phyloP scores from a whole-genome alignment of 2,888 invertebrate genomes.

The Melipona bicolor region DNA sequence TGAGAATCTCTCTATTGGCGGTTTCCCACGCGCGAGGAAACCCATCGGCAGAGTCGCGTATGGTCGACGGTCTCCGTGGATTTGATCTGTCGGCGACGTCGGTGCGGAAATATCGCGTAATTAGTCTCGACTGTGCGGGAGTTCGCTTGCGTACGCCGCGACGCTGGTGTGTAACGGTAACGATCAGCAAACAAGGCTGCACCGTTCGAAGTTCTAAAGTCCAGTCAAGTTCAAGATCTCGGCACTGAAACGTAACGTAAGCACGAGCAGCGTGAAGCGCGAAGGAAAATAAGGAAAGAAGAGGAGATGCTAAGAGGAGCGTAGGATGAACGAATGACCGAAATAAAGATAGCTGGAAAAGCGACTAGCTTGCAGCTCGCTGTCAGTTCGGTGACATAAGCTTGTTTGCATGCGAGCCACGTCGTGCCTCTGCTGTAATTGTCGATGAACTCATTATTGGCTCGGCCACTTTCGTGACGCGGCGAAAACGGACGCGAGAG shows the following conservation, averaged over 20 bases:
- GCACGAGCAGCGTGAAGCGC: neutral
- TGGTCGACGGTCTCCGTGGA: neutral
- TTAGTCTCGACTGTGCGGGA: conserved; percentile 43
- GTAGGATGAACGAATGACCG: conserved; percentile 44
- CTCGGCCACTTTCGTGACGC: conserved; percentile 28
- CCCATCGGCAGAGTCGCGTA: neutral
- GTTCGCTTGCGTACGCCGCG: conserved; percentile 50
- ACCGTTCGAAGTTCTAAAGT: conserved; percentile 23
- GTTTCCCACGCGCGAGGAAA: conserved; percentile 50
- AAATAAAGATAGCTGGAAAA: conserved; percentile 49
- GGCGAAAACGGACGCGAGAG: neutral
- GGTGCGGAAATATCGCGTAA: conserved; percentile 38
- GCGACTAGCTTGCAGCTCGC: neutral
- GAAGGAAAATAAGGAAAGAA: neutral
- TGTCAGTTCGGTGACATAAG: conserved; percentile 58
- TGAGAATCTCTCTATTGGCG: conserved; percentile 45
- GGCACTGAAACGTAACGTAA: neutral
- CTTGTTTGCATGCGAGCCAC: conserved; percentile 48
- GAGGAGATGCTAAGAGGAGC: neutral
- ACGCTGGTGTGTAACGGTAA: conserved; percentile 68
- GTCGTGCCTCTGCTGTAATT: conserved; percentile 29
- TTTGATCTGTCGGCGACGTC: conserved; percentile 12
- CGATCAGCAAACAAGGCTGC: conserved; percentile 57
- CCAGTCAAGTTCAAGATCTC: conserved; percentile 68
- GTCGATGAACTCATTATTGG: conserved; percentile 54